phyloP scores from a whole-genome alignment of 2,113 vertebrate species.

The Thamnaconus septentrionalis region DNA sequence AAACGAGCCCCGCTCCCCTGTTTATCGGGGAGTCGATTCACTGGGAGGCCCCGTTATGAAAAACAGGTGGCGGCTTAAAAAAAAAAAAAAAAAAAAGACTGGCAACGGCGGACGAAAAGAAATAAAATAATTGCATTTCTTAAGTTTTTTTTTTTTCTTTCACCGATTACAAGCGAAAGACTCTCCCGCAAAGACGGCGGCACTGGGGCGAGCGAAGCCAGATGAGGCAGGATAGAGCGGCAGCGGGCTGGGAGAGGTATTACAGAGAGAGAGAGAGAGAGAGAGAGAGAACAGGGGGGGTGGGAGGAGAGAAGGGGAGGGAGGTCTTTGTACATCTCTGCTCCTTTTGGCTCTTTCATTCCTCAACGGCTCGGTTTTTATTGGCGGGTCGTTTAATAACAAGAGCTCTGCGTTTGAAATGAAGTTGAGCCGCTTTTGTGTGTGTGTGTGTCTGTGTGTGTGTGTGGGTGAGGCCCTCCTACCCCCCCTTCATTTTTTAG shows the following conservation, averaged over 20 bases:
- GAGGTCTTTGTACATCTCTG: conserved; percentile 72
- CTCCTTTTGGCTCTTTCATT: conserved; percentile 75
- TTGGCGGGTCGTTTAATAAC: conserved; percentile 79
- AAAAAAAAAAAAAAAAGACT: conserved; percentile 49
- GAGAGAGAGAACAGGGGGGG: conserved; percentile 45
- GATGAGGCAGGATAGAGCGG: conserved; percentile 52
- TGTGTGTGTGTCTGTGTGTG: conserved; percentile 60
- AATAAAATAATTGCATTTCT: conserved; percentile 33
- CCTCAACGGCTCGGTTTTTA: conserved; percentile 74
- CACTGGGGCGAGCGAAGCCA: conserved; percentile 54
- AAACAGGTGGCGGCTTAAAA: conserved; percentile 74
- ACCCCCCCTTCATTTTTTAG: conserved; percentile 65
- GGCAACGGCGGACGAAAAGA: conserved; percentile 76
- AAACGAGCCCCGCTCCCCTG: conserved; percentile 64
- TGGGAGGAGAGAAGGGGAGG: conserved; percentile 42
- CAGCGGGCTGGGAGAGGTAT: conserved; percentile 62
- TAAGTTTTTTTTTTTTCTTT: neutral
- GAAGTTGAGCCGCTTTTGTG: conserved; percentile 70
- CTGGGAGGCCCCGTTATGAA: conserved; percentile 54
- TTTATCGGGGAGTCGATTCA: conserved; percentile 54
- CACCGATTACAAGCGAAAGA: neutral
- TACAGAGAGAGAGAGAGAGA: conserved; percentile 65
- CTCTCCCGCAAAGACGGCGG: conserved; percentile 54
- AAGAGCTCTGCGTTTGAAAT: conserved; percentile 76
- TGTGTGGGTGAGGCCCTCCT: no score